Conservation (phyloP, 2,113 vertebrate genomes). For the Nyctereutes procyonoides region DNA sequence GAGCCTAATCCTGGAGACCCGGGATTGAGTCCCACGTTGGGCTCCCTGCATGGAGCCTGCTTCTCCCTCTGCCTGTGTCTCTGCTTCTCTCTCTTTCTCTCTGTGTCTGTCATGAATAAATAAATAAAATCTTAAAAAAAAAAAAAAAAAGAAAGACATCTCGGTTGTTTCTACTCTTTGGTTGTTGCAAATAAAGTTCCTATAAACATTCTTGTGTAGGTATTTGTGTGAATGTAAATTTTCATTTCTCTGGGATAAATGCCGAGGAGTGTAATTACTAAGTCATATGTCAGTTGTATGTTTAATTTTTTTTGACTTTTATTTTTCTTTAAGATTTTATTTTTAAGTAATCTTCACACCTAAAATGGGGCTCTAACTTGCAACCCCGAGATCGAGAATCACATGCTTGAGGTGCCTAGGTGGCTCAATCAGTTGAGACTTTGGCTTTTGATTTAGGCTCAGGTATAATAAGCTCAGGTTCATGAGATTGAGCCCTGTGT, state of each 20-base stretch:
- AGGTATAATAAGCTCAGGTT: no score
- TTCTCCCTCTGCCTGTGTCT: no score
- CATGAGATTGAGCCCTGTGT: no score
- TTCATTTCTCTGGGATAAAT: slow-evolving; percentile 42
- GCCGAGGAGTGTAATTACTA: not conserved
- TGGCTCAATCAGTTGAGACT: no score
- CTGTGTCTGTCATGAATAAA: no score
- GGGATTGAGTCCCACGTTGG: accelerated
- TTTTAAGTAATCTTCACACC: not conserved
- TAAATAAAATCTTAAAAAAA: no score
- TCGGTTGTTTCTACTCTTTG: not conserved
- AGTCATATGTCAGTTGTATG: not conserved
- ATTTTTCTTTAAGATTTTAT: no score
- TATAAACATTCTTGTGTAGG: slow-evolving; percentile 1
- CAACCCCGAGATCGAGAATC: not conserved
- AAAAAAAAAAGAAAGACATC: not conserved
- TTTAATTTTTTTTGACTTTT: slow-evolving; percentile 1
- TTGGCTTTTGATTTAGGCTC: no score
- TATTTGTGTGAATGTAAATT: not conserved
- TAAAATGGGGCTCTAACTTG: not conserved
- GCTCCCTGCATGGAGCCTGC: no score
- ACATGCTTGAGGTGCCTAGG: not conserved
- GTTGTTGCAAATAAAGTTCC: not conserved
- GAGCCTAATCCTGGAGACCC: no score
- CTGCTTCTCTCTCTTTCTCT: no score